phyloP scores from a whole-genome alignment of 2,113 vertebrate species.

The Empidonax traillii region DNA sequence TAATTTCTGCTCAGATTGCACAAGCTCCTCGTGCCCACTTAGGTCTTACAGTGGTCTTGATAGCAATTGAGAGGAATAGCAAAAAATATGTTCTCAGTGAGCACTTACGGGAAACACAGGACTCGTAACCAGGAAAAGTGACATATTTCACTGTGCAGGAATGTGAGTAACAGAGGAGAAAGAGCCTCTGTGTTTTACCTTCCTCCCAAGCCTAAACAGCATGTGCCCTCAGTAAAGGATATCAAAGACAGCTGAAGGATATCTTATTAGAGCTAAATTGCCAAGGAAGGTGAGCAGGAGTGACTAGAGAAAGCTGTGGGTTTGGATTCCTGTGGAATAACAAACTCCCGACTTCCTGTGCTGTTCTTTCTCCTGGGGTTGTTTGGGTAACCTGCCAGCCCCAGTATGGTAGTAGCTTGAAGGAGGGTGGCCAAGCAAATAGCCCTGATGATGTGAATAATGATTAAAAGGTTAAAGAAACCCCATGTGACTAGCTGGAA shows the following conservation, averaged over 20 bases:
- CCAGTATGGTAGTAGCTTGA: conserved; percentile 11
- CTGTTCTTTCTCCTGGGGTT: conserved; percentile 10
- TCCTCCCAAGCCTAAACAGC: conserved; percentile 17
- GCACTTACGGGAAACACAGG: conserved; percentile 13
- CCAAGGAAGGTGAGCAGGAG: not conserved
- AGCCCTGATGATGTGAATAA: conserved; percentile 10
- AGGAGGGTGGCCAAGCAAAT: not conserved
- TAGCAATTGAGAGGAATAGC: conserved; percentile 2
- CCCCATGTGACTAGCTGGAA: not conserved
- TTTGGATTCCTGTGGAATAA: conserved; percentile 39
- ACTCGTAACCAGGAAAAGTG: not conserved
- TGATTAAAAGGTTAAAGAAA: conserved; percentile 1
- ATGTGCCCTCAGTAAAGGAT: not conserved
- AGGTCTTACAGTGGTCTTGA: not conserved
- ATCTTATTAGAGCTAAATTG: conserved; percentile 12
- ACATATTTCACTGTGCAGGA: not conserved
- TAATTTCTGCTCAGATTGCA: conserved; percentile 23
- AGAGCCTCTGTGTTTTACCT: not conserved
- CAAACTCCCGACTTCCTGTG: not conserved
- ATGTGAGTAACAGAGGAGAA: not conserved
- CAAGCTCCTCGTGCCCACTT: not conserved
- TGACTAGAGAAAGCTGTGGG: conserved; percentile 27
- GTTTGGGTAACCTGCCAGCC: conserved; percentile 31
- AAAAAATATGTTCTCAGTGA: conserved; percentile 38
- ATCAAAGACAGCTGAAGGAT: conserved; percentile 27